A percentile compares a stretch with the other conserved stretches of the same genome.
These are phyloP conservation scores for Lytechinus pictus DNA, from an alignment of 35 echinoderm and acorn worm genomes.

Conservation along the genomic window DNA sequence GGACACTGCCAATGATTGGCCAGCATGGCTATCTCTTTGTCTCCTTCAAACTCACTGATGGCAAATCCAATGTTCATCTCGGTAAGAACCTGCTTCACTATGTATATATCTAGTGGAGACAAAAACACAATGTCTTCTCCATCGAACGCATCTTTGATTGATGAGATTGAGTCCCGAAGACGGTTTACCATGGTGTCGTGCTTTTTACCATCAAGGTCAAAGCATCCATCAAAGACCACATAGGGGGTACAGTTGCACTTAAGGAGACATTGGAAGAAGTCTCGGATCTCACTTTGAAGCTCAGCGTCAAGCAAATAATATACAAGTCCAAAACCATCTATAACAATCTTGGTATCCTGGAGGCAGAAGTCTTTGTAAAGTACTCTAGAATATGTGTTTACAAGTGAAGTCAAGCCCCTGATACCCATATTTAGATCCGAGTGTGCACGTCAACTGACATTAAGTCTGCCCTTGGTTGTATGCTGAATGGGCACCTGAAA, in stretches of 20 bases:
- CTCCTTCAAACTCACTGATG: conserved; percentile 94
- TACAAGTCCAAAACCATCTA: conserved; percentile 84
- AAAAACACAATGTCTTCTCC: conserved; percentile 57
- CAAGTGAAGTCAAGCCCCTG: conserved; percentile 80
- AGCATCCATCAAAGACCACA: conserved; percentile 90
- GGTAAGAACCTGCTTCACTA: conserved; percentile 69
- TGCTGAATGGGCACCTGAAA: too few species aligned
- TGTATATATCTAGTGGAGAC: conserved; percentile 53
- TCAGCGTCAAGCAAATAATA: conserved; percentile 56
- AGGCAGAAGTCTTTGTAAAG: conserved; percentile 55
- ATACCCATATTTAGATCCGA: conserved; percentile 74
- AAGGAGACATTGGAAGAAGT: conserved; percentile 70
- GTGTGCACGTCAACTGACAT: not conserved
- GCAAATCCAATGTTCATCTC: conserved; percentile 71
- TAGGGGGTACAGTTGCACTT: conserved; percentile 67
- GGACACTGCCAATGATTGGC: conserved; percentile 78
- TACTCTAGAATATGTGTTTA: conserved; percentile 61
- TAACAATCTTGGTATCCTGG: conserved; percentile 73
- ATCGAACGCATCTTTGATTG: conserved; percentile 37
- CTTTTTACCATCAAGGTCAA: conserved; percentile 88
- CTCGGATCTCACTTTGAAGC: conserved; percentile 52
- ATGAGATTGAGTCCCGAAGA: conserved; percentile 53
- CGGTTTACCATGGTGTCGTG: conserved; percentile 64
- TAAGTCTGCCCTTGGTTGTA: too few species aligned
- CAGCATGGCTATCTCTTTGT: conserved; percentile 78